Evolutionary conservation across 2,888 invertebrate genomes (phyloP), one percentile per base, ranked within the genome.

Genomic region (Hyposoter dolosus): DNA sequence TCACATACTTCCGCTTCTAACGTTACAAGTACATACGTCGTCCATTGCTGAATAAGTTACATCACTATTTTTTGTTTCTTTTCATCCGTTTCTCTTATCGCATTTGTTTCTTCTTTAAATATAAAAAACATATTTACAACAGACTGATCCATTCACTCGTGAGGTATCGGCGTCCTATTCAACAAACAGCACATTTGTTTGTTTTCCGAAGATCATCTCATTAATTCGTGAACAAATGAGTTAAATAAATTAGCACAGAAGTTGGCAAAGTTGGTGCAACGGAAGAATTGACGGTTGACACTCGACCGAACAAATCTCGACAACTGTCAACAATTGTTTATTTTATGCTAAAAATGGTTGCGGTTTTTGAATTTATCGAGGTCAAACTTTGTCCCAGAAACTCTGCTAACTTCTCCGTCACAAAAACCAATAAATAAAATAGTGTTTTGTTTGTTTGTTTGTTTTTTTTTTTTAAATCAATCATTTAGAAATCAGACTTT

Each of bases 81-180:
- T 71, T 56, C 43, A 40, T 47, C 68, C 35, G 66, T 77, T 35
- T 40, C 19, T 65, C 19, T 15, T 12, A 65, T 66, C 72, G 69
- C 79, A 50, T 69, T 76, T 63, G n/a, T 63, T 63, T 47, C 40
- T 56, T 56, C 74, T 72, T 53, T 75, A 63, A 66, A 91, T 91
- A 91, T 90, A 91, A 91, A 40, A 91, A 91, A 89, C 91, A 89
- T 91, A 91, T 91, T 90, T 91, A 91, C 91, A 91, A 92, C 90
- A 90, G 91, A 90, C 90, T 90, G 89, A 89, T 89, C 85, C 87
- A 84, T 69, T 86, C 88, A 86, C 74, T 89, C 88, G 88, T 89
- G 90, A 91, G 91, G 91, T 91, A 91, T 90, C 89, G 88, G 90
- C 89, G 56, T 43, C 90, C 89, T 88, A 56, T 32, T 56, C 88